Percentiles rank a stretch among this genome's conserved stretches.
phyloP scores from a whole-genome alignment of 2,888 invertebrate species.

The Leucozona laternaria region DNA sequence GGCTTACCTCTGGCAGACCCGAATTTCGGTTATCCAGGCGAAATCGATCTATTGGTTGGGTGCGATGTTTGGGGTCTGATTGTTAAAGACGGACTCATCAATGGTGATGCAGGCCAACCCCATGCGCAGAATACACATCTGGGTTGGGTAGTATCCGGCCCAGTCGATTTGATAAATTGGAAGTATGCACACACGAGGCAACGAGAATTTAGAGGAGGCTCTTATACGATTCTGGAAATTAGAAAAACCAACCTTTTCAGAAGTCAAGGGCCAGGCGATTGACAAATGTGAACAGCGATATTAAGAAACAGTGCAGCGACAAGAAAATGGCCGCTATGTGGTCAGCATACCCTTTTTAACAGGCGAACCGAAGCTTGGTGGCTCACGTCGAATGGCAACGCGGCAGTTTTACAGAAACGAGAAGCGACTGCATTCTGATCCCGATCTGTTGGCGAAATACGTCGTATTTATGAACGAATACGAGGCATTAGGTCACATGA shows the following conservation, averaged over 20 bases:
- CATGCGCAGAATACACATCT: conserved; percentile 52
- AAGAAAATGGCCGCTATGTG: conserved; percentile 34
- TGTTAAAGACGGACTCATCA: conserved; percentile 17
- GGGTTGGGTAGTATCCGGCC: conserved; percentile 21
- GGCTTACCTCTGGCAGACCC: conserved; percentile 27
- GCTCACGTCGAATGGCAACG: conserved; percentile 27
- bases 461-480: conserved; percentile 51
- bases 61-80: conserved; percentile 33
- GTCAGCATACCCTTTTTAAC: conserved; percentile 3
- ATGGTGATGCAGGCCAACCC: conserved; percentile 29
- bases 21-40: conserved; percentile 7
- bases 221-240: conserved; percentile 33
- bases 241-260: conserved; percentile 12
- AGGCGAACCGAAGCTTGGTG: conserved; percentile 13
- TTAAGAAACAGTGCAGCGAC: conserved; percentile 7
- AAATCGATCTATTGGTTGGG: conserved; percentile 27
- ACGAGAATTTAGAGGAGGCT: conserved; percentile 16
- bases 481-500: conserved; percentile 42
- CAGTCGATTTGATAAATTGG: conserved; percentile 5
- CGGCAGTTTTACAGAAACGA: conserved; percentile 18
- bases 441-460: conserved; percentile 43
- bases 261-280: not conserved
- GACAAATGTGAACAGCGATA: conserved; percentile 37
- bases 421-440: conserved; percentile 24
- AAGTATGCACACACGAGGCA: conserved; percentile 13